Evolutionary conservation across 2,888 invertebrate genomes (phyloP).

Genomic region (Strigamia transsilvanica): DNA sequence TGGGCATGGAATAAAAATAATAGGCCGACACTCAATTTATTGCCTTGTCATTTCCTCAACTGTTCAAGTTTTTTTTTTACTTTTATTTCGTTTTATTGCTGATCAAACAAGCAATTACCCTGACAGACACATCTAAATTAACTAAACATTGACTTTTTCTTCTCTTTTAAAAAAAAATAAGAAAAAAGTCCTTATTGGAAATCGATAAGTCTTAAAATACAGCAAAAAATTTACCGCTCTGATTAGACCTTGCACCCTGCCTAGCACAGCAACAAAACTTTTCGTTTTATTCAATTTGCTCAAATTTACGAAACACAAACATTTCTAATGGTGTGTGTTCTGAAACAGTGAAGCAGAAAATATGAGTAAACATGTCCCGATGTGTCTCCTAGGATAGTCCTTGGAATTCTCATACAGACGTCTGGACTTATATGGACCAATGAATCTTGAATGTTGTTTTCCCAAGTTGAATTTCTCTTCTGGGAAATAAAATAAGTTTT

Average conservation of each 20-base stretch:
- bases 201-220: not conserved
- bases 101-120: constrained; percentile 16
- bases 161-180: not conserved
- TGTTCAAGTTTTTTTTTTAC: not conserved
- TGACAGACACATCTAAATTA: constrained; percentile 29
- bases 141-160: not conserved
- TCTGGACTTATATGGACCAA: constrained; percentile 40
- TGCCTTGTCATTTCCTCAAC: not conserved
- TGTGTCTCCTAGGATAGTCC: constrained; percentile 16
- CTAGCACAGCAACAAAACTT: not conserved
- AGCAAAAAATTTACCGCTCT: not conserved
- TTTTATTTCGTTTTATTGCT: not conserved
- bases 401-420: constrained; percentile 27
- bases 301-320: constrained; percentile 7
- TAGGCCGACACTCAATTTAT: not conserved
- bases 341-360: not conserved
- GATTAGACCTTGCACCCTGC: not conserved
- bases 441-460: constrained; percentile 43
- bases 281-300: constrained; percentile 5
- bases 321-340: not conserved
- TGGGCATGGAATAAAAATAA: no score
- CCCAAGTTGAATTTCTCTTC: not conserved
- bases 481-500: not conserved
- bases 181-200: constrained; percentile 18
- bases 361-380: constrained; percentile 23